Base-by-base conservation (phyloP, 2,113 vertebrate species). In the Thryonomys swinderianus region DNA sequence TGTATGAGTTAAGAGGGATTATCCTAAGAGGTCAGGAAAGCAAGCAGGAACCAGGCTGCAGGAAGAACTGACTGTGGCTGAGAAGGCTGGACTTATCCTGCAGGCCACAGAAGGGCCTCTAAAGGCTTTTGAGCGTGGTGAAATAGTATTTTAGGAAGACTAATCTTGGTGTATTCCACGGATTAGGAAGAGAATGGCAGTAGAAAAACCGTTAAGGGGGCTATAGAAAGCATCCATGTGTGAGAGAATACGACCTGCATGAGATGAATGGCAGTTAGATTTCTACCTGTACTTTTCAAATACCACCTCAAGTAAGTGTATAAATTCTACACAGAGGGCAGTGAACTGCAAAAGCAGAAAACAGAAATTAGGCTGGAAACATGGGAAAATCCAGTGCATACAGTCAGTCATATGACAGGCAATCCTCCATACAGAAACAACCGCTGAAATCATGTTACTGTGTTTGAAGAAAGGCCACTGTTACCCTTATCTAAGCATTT, bases 61-160 rank as follows among this genome's bases (percentile, higher is more conserved):
- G 59, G 59, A 61, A 94, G 94, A 90, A 32, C 27, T 64, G n/a
- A 37, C 32, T 17, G 17, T 42, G 57, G 55, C 86, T 25, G 76
- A 53, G 51, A 83, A 51, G 53, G 53, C 55, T 45, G 59, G 20
- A 53, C 85, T 96, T 81, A 88, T 30, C 40, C 40, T n/a, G 7
- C 0, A 73, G 85, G 53, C 71, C 37, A 32, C 4, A 5, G 6
- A 34, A 45, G 82, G 16, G 25, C 6, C 32, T 27, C 79, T 55
- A 71, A 55, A 53, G 37, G 51, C 30, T 80, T 82, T 0, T 88
- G 42, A 91, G 34, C 25, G 59, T 0, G 2, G 87, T 85, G 32
- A 90, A 94, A 94, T 20, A 86, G 45, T 66, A 59, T 53, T 87
- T 93, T 57, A 73, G 74, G 93, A 91, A 91, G 92, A 93, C 69